Conservation (phyloP, 2,113 vertebrate genomes). For the Otis tarda region DNA sequence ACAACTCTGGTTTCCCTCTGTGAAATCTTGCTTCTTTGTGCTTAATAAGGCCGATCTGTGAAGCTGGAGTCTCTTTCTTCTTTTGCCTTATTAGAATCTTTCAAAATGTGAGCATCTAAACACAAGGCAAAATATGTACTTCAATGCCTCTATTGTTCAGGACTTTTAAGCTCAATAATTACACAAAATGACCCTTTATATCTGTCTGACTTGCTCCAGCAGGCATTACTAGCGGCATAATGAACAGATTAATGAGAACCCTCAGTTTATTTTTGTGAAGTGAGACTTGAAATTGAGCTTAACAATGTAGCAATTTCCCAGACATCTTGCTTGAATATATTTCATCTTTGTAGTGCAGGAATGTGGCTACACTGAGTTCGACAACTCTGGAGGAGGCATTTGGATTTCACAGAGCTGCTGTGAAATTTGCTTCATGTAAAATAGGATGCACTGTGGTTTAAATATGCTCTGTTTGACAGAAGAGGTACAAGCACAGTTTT, state of each 20-base stretch:
- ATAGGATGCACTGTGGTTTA: not conserved
- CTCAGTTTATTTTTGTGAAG: slow-evolving; percentile 20
- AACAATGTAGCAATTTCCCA: slow-evolving; percentile 9
- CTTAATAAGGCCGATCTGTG: not conserved
- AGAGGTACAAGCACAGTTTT: not conserved
- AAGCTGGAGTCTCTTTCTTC: slow-evolving; percentile 12
- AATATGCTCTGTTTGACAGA: not conserved
- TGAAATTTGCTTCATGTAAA: not conserved
- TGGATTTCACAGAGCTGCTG: not conserved
- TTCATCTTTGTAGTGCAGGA: not conserved
- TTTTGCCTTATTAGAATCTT: not conserved
- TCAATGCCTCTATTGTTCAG: not conserved
- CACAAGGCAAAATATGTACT: slow-evolving; percentile 15
- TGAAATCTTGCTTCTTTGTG: slow-evolving; percentile 13
- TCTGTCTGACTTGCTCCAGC: slow-evolving; percentile 40
- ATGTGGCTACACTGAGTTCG: not conserved
- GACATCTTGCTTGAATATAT: not conserved
- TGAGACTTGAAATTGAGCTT: slow-evolving; percentile 34
- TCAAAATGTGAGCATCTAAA: not conserved
- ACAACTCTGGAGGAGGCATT: not conserved
- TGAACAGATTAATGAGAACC: slow-evolving; percentile 34
- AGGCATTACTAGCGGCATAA: not conserved
- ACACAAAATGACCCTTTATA: slow-evolving; percentile 51
- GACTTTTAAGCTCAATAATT: slow-evolving; percentile 39
- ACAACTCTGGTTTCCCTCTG: not conserved